A percentile compares a stretch with the other conserved stretches of the same genome.
phyloP scores from a whole-genome alignment of 2,113 vertebrate species.

The Labeo rohita region DNA sequence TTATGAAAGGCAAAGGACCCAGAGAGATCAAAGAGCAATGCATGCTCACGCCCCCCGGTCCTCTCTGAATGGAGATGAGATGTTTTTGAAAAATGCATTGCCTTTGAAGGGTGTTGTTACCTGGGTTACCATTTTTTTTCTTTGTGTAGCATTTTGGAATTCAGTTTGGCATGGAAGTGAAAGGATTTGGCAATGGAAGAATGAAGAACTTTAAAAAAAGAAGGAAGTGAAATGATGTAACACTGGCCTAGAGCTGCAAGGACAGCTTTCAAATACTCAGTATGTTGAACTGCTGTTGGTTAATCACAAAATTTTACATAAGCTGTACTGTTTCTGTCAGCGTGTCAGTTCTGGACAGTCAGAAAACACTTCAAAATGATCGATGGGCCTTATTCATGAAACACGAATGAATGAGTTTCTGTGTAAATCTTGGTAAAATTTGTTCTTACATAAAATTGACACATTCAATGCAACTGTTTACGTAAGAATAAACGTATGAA shows the following conservation, averaged over 20 bases:
- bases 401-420: not conserved
- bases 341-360: not conserved
- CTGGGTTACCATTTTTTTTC: slow-evolving; percentile 59
- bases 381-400: not conserved
- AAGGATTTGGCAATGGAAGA: slow-evolving; percentile 19
- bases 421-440: not conserved
- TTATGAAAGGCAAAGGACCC: slow-evolving; percentile 68
- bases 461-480: not conserved
- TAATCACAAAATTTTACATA: slow-evolving; percentile 1
- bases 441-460: not conserved
- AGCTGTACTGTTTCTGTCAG: not conserved
- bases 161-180: slow-evolving; percentile 54
- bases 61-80: slow-evolving; percentile 62
- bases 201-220: not conserved
- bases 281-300: not conserved
- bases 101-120: slow-evolving; percentile 72
- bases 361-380: slow-evolving; percentile 19
- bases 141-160: slow-evolving; percentile 67
- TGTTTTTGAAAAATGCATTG: slow-evolving; percentile 64
- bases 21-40: slow-evolving; percentile 70
- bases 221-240: not conserved
- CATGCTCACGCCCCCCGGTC: slow-evolving; percentile 62
- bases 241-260: not conserved
- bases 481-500: not conserved
- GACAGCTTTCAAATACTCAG: not conserved